phyloP scores from a whole-genome alignment of 1,140 invertebrate genomes.

The Brachionus rubens region DNA sequence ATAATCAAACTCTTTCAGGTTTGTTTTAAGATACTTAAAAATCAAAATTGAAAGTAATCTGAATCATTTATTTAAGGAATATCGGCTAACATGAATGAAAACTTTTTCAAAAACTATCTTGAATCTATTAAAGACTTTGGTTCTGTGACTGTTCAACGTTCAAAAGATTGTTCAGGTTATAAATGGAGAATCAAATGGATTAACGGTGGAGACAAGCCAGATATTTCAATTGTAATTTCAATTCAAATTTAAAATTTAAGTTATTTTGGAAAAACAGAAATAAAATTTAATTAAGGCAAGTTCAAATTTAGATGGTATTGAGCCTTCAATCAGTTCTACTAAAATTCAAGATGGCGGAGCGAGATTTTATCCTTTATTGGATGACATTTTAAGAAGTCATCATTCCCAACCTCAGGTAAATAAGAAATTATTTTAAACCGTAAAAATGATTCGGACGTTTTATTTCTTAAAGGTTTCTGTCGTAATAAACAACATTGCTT shows the following conservation, averaged over 20 bases:
- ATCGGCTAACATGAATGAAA: conserved; percentile 6
- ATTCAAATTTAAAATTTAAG: no score
- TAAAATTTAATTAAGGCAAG: no score
- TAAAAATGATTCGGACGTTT: no score
- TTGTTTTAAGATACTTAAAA: background rate
- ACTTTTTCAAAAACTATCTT: background rate
- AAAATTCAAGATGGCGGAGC: background rate
- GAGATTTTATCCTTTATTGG: background rate
- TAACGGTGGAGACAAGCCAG: conserved; percentile 50
- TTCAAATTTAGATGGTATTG: background rate
- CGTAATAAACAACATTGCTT: conserved; percentile 49
- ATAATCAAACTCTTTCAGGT: background rate
- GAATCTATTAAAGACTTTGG: conserved; percentile 14
- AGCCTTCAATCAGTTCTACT: background rate
- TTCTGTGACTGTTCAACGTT: conserved; percentile 4
- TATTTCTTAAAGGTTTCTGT: conserved; percentile 49
- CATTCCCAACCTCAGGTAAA: background rate
- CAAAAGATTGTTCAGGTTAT: conserved; percentile 49
- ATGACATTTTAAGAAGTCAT: background rate
- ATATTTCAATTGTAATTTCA: conserved; percentile 41
- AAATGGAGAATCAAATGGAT: conserved; percentile 49
- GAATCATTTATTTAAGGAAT: no score
- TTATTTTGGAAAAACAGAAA: no score
- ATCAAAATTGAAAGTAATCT: no score
- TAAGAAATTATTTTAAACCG: no score